These are phyloP conservation scores for Hippolais icterina DNA, from an alignment of 2,113 vertebrate genomes.

Conservation along the genomic window DNA sequence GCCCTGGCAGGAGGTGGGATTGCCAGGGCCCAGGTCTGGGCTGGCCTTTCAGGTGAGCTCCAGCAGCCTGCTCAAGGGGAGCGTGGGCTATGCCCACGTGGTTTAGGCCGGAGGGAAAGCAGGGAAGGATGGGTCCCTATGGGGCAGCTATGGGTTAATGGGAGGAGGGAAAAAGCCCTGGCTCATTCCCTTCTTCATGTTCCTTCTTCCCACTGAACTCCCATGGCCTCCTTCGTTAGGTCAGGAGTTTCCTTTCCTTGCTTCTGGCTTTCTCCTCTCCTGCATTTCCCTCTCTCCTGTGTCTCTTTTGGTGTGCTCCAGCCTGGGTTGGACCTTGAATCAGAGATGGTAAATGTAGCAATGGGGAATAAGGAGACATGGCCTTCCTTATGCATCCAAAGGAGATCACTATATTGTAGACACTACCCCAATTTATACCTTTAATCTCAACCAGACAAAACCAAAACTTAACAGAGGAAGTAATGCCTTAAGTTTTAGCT, in stretches of 20 bases:
- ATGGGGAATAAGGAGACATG: background rate
- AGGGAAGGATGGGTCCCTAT: background rate
- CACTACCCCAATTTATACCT: background rate
- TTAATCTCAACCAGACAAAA: background rate
- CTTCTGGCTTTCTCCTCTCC: background rate
- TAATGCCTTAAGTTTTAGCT: background rate
- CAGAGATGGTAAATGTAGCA: background rate
- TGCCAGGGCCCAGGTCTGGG: too few relatives aligned
- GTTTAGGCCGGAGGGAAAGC: background rate
- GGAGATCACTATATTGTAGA: background rate
- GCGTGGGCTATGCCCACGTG: background rate
- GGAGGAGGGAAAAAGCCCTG: background rate
- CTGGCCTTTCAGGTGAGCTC: background rate
- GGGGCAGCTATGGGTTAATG: rapidly evolving
- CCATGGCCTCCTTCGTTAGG: background rate
- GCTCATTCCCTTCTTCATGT: rapidly evolving
- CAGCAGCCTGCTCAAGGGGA: background rate
- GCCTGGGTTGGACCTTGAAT: too few relatives aligned
- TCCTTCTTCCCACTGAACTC: background rate
- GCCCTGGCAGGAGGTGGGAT: background rate
- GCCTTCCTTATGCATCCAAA: background rate
- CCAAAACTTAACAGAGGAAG: background rate
- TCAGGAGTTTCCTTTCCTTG: background rate
- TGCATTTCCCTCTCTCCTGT: rapidly evolving
- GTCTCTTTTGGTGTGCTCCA: background rate